phyloP scores from a whole-genome alignment of 1,140 invertebrate genomes.

The Drosophila eugracilis region DNA sequence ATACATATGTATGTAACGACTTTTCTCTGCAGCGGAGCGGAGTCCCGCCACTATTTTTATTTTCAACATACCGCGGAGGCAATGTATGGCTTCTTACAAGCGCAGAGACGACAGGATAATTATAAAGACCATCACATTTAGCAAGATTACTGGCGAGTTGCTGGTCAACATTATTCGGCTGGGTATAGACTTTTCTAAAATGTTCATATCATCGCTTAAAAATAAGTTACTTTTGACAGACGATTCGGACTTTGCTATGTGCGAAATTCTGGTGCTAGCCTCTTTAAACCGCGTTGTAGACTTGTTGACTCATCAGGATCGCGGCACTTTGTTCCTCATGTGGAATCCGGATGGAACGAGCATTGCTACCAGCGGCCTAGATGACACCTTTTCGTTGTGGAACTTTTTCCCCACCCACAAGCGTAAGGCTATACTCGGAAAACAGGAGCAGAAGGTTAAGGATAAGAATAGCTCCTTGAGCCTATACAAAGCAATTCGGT shows the following conservation, averaged over 20 bases:
- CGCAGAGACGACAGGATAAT: conserved; percentile 57
- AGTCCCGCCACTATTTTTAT: conserved; percentile 67
- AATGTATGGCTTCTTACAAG: conserved; percentile 74
- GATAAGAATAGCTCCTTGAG: conserved; percentile 29
- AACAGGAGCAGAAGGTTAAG: not conserved
- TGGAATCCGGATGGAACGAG: conserved; percentile 78
- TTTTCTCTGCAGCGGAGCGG: conserved; percentile 48
- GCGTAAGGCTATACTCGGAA: conserved; percentile 8
- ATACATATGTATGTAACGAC: not conserved
- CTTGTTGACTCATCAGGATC: conserved; percentile 53
- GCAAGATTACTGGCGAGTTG: conserved; percentile 77
- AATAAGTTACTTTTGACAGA: conserved; percentile 15
- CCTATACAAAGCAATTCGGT: conserved; percentile 38
- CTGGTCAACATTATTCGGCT: conserved; percentile 65
- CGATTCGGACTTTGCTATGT: conserved; percentile 34
- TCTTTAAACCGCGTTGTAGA: conserved; percentile 78
- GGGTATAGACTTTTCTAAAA: conserved; percentile 29
- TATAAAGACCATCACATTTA: conserved; percentile 69
- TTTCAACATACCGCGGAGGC: conserved; percentile 59
- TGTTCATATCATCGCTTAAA: not conserved
- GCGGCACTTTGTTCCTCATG: conserved; percentile 72
- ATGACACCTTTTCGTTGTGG: conserved; percentile 78
- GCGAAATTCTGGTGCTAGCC: conserved; percentile 71
- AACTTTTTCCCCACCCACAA: conserved; percentile 61
- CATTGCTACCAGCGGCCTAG: conserved; percentile 70